A percentile compares a stretch with the other conserved stretches of the same genome.
These are phyloP conservation scores for Zygaena filipendulae DNA, from an alignment of 2,888 invertebrate genomes.

Conservation along the genomic window DNA sequence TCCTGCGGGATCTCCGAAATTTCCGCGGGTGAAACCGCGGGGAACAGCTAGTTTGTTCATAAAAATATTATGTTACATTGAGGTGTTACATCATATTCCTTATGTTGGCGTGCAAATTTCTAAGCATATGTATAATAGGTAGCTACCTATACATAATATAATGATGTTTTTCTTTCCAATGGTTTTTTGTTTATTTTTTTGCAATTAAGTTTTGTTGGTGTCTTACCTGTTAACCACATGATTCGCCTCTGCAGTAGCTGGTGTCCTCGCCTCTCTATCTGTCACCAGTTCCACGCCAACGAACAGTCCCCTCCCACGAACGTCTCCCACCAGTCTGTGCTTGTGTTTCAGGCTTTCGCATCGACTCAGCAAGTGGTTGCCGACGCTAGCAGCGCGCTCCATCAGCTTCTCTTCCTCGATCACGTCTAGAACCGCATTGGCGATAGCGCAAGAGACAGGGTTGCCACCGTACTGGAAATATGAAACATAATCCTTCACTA, in stretches of 20 bases:
- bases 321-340: conserved; percentile 86
- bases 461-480: conserved; percentile 96
- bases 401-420: conserved; percentile 89
- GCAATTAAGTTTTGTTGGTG: too few species aligned
- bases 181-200: too few species aligned
- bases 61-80: too few species aligned
- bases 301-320: conserved; percentile 92
- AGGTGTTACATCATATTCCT: too few species aligned
- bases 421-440: conserved; percentile 93
- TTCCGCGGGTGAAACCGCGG: too few species aligned
- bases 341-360: conserved; percentile 76
- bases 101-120: too few species aligned
- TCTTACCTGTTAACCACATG: conserved; percentile 77
- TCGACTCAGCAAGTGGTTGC: conserved; percentile 78
- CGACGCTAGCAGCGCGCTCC: conserved; percentile 85
- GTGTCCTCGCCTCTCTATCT: conserved; percentile 77
- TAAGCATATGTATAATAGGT: too few species aligned
- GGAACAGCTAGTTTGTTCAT: too few species aligned
- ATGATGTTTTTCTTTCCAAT: too few species aligned
- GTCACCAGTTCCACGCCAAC: conserved; percentile 94
- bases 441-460: conserved; percentile 97
- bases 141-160: too few species aligned
- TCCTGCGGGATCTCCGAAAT: too few species aligned
- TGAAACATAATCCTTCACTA: conserved; percentile 5
- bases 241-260: conserved; percentile 85